These are phyloP conservation scores for Sarcophaga carnaria DNA, from an alignment of 2,888 invertebrate species.

Conservation along the genomic window DNA sequence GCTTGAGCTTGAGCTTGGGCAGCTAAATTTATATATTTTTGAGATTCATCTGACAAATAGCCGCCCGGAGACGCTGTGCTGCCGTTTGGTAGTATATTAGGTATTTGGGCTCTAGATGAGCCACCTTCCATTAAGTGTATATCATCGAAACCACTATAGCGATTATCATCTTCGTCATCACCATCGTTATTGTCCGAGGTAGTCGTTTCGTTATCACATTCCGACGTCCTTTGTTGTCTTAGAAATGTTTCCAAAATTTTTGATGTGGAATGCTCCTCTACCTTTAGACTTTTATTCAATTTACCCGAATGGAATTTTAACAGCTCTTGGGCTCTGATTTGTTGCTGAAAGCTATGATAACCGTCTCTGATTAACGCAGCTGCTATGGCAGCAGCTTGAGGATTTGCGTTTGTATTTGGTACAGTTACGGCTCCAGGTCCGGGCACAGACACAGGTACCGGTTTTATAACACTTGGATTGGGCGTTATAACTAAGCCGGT, in stretches of 20 bases:
- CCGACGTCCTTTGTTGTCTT: constrained; percentile 75
- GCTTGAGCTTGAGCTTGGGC: constrained; percentile 76
- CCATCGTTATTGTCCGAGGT: constrained; percentile 73
- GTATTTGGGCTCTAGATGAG: constrained; percentile 70
- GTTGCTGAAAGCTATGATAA: constrained; percentile 83
- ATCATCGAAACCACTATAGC: constrained; percentile 80
- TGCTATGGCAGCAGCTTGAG: constrained; percentile 79
- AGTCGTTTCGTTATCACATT: constrained; percentile 72
- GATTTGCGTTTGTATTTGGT: constrained; percentile 52
- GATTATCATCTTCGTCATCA: constrained; percentile 78
- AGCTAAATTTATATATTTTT: constrained; percentile 75
- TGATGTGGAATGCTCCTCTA: constrained; percentile 65
- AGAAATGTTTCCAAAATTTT: constrained; percentile 77
- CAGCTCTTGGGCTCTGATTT: constrained; percentile 80
- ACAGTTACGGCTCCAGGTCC: background rate
- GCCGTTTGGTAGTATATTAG: constrained; percentile 69
- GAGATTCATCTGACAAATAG: constrained; percentile 75
- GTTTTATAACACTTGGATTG: constrained; percentile 61
- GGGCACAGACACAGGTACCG: constrained; percentile 27
- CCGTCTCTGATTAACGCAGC: constrained; percentile 81
- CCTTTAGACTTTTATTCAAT: constrained; percentile 28
- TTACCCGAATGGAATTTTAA: constrained; percentile 62
- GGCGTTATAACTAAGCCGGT: constrained; percentile 69
- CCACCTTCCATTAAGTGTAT: constrained; percentile 80
- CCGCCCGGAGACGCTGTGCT: constrained; percentile 66